Percentiles rank a stretch among this genome's conserved stretches.
These are phyloP conservation scores for Apeltes quadracus DNA, from an alignment of 2,113 vertebrate species.

Conservation along the genomic window DNA sequence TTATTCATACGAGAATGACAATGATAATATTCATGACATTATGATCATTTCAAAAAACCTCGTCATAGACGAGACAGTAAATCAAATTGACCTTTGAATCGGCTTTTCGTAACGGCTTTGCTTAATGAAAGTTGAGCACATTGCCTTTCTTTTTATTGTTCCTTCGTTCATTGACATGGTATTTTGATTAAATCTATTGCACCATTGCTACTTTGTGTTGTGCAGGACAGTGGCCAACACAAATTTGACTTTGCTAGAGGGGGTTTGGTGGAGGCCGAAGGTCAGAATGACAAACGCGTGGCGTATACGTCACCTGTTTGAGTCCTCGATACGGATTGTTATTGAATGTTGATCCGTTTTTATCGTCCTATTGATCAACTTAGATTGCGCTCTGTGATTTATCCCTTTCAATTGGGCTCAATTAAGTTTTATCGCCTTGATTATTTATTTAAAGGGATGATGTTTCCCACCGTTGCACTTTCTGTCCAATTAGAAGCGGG, in stretches of 20 bases:
- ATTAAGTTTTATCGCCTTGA: constrained; percentile 28
- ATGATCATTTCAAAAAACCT: constrained; percentile 42
- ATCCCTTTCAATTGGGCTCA: constrained; percentile 35
- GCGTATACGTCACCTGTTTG: constrained; percentile 23
- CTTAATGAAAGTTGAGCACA: constrained; percentile 34
- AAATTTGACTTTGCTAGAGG: neutral
- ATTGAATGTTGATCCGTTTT: constrained; percentile 35
- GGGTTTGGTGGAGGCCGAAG: constrained; percentile 6
- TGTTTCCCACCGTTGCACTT: constrained; percentile 34
- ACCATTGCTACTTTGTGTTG: neutral
- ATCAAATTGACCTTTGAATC: constrained; percentile 61
- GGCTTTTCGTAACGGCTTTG: constrained; percentile 7
- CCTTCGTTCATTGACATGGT: constrained; percentile 38
- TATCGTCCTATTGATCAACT: neutral
- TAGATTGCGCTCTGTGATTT: constrained; percentile 29
- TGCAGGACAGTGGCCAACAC: neutral
- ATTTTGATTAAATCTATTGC: constrained; percentile 46
- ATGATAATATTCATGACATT: constrained; percentile 65
- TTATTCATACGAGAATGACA: constrained; percentile 17
- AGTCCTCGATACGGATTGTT: constrained; percentile 22
- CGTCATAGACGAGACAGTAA: constrained; percentile 33
- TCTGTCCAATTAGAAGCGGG: constrained; percentile 28
- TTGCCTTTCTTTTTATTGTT: constrained; percentile 35
- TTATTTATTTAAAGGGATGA: constrained; percentile 29
- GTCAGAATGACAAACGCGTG: constrained; percentile 13